These are phyloP conservation scores for Neosalanx taihuensis DNA, from an alignment of 2,797 vertebrate species.

Conservation along the genomic window DNA sequence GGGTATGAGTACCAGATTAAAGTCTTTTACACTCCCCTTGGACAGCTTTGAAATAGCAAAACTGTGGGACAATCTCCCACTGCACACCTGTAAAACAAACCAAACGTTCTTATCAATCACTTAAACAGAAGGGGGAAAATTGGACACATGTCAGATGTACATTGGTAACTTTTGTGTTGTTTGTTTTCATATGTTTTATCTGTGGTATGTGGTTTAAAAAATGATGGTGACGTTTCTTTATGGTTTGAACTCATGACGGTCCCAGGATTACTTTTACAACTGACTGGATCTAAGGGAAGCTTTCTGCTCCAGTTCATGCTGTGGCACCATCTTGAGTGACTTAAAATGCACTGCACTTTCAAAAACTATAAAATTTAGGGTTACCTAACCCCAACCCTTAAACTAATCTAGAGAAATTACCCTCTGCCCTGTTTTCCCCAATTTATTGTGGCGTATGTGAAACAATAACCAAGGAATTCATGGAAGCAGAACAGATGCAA, in stretches of 20 bases:
- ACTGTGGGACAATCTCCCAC: neutral
- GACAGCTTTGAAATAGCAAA: neutral
- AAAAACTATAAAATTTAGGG: conserved; percentile 11
- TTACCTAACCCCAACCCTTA: neutral
- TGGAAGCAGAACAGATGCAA: conserved; percentile 28
- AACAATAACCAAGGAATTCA: conserved; percentile 25
- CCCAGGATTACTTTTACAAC: neutral
- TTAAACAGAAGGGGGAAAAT: neutral
- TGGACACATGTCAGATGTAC: too few species aligned
- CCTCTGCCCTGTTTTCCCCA: conserved; percentile 25
- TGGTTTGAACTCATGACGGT: conserved; percentile 11
- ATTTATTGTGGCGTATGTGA: conserved; percentile 39
- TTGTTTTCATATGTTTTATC: neutral
- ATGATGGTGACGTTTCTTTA: neutral
- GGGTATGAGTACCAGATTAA: neutral
- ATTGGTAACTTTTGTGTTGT: neutral
- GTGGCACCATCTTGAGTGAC: conserved; percentile 17
- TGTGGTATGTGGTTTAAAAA: neutral
- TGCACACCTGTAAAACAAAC: neutral
- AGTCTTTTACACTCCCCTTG: neutral
- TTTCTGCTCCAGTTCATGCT: conserved; percentile 3
- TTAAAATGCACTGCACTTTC: conserved; percentile 24
- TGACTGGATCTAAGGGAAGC: neutral
- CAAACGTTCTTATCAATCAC: neutral
- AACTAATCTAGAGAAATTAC: conserved; percentile 42